Evolutionary conservation across 2,113 vertebrate species (phyloP).

Genomic region (Puma concolor): DNA sequence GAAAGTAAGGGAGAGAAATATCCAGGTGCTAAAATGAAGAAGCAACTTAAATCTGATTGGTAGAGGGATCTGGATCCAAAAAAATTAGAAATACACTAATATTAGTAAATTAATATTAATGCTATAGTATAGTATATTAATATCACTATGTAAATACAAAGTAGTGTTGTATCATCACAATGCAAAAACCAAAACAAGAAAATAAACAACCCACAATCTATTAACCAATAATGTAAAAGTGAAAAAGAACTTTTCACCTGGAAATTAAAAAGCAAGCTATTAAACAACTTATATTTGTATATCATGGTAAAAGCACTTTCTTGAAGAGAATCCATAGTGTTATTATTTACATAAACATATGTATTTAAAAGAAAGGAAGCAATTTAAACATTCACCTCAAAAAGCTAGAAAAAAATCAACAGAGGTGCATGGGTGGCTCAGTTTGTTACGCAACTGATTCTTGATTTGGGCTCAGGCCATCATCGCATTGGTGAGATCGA

Average conservation of each 20-base stretch:
- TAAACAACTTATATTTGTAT: not conserved
- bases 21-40: not conserved
- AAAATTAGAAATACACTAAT: not conserved
- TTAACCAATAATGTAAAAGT: not conserved
- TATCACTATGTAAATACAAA: not conserved
- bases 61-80: not conserved
- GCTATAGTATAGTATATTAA: not conserved
- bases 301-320: not conserved
- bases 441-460: too few species aligned
- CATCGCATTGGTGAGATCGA: too few species aligned
- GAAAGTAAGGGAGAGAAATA: not conserved
- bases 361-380: not conserved
- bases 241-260: not conserved
- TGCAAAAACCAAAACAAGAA: not conserved
- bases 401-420: not conserved
- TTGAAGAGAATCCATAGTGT: not conserved
- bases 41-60: not conserved
- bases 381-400: not conserved
- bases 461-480: too few species aligned
- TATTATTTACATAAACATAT: not conserved
- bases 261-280: not conserved
- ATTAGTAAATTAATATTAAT: not conserved
- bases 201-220: not conserved
- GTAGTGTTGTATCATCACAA: not conserved
- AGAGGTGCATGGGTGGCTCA: too few species aligned